Evolutionary conservation across 2,888 invertebrate genomes (phyloP), one percentile per base, ranked within the genome.

Genomic region (Piscicola geometra): DNA sequence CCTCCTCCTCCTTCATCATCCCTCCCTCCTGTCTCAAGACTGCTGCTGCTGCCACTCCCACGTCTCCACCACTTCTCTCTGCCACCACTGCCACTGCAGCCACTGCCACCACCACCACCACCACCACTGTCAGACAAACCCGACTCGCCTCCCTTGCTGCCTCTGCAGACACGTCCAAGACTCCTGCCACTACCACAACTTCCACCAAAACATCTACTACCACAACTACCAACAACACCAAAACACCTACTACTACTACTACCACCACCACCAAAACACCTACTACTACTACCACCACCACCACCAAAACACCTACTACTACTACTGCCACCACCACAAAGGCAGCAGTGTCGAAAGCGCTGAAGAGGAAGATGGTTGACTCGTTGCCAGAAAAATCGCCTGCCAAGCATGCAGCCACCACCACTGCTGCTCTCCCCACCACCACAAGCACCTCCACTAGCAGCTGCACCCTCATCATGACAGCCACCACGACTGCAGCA

Each of bases 401-500:
- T 33, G 15, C 50, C 1, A 75, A 33, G 1, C 35, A 41, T 32
- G 33, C 36, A 9, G 9, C 66, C 5, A 28, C 41, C 21, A n/a
- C 25, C 64, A n/a, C 64, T 9, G n/a, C n/a, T n/a, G n/a, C n/a
- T n/a, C n/a, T n/a, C n/a, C n/a, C n/a, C n/a, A n/a, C n/a, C n/a
- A 47, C 50, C 9, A 47, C 12, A 47, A 15, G 50, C 50, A 47
- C 9, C 50, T 15, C 64, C 64, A 64, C n/a, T 28, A 64, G n/a
- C 30, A 15, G 30, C 18, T n/a, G 32, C 68, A 2, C 1, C 1
- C 1, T 33, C 32, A 68, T n/a, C 18, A 2, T 32, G 15, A 68
- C 68, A n/a, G 25, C n/a, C 67, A 69, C 69, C 41, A 41, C 47
- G 30, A 25, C 71, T 1, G 52, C 52, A n/a, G 36, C 28, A 36